phyloP scores from a whole-genome alignment of 2,113 vertebrate genomes.

The Malaclemys terrapin region DNA sequence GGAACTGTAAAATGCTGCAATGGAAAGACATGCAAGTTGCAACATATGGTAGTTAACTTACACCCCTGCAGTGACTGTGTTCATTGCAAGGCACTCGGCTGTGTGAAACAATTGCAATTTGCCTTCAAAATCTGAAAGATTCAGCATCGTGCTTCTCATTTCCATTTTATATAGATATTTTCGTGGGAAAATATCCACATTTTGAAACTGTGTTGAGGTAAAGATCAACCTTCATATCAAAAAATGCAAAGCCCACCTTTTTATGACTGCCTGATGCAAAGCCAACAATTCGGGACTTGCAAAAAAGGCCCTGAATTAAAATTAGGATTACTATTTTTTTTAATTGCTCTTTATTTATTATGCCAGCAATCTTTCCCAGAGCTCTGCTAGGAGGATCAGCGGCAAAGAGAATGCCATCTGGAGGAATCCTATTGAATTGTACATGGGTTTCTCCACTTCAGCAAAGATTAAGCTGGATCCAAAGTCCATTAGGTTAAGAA shows the following conservation, averaged over 20 bases:
- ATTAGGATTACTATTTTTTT: too few species aligned
- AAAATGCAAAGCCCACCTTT: not conserved
- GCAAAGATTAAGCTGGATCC: rapidly evolving
- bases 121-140: conserved; percentile 29
- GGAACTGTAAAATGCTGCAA: not conserved
- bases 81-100: not conserved
- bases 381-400: not conserved
- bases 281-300: not conserved
- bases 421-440: rapidly evolving
- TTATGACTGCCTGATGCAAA: not conserved
- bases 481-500: not conserved
- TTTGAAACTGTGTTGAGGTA: not conserved
- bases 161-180: conserved; percentile 16
- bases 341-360: too few species aligned
- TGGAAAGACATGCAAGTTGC: not conserved
- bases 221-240: not conserved
- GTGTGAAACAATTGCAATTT: conserved; percentile 44
- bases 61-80: not conserved
- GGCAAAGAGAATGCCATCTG: not conserved
- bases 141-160: not conserved
- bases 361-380: rapidly evolving
- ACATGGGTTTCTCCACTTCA: not conserved
- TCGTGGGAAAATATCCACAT: conserved; percentile 22
- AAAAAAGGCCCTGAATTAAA: not conserved
- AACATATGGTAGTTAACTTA: conserved; percentile 23